phyloP scores from a whole-genome alignment of 2,888 invertebrate species.

The Nymphalis c-album region DNA sequence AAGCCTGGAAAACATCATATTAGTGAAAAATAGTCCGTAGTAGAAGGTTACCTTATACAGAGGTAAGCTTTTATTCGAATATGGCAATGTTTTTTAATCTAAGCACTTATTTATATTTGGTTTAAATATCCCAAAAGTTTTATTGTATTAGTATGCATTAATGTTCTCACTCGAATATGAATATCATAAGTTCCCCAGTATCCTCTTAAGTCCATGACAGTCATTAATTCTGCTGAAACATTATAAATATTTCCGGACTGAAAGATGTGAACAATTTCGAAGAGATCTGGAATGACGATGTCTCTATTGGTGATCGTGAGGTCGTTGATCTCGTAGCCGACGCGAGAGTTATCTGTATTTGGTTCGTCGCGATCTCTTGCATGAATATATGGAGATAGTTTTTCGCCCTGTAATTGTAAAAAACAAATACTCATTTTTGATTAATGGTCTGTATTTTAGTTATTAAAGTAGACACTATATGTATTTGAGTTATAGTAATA shows the following conservation, averaged over 20 bases:
- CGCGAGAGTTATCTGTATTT: conserved; percentile 76
- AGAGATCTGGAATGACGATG: conserved; percentile 54
- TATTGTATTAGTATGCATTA: neutral
- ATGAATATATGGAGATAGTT: conserved; percentile 57
- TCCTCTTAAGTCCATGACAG: conserved; percentile 68
- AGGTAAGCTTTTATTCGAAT: neutral
- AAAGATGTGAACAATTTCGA: conserved; percentile 41
- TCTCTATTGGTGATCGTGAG: conserved; percentile 55
- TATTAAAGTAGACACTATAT: no score
- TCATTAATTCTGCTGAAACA: conserved; percentile 68
- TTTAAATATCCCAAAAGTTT: no score
- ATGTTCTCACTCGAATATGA: conserved; percentile 70
- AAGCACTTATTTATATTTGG: no score
- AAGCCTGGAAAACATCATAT: conserved; percentile 63
- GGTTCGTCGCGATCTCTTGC: conserved; percentile 81
- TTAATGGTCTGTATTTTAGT: no score
- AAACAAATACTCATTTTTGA: neutral
- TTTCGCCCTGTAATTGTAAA: conserved; percentile 50
- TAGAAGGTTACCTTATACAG: no score
- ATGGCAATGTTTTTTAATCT: no score
- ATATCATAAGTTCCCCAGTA: conserved; percentile 82
- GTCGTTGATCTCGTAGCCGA: conserved; percentile 71
- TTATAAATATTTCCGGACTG: conserved; percentile 47
- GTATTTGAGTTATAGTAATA: no score
- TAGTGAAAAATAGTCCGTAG: neutral